These are phyloP conservation scores for Pseudonaja textilis DNA, from an alignment of 2,113 vertebrate genomes.

Conservation along the genomic window DNA sequence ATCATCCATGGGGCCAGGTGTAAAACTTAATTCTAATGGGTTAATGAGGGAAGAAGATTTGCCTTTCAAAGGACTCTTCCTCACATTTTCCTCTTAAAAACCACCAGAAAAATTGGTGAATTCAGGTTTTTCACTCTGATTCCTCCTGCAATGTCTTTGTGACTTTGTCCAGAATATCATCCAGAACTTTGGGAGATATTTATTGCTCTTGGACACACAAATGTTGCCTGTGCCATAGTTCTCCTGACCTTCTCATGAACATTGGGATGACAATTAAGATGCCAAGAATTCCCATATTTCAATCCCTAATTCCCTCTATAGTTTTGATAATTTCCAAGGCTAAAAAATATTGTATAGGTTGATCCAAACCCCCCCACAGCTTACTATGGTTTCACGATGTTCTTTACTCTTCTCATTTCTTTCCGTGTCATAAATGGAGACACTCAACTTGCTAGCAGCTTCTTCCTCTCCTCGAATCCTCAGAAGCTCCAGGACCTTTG, in stretches of 20 bases:
- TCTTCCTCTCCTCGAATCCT: constrained; percentile 73
- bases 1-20: too few species aligned
- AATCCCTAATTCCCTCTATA: not conserved
- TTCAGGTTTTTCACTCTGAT: not conserved
- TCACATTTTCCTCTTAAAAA: not conserved
- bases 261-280: not conserved
- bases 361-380: not conserved
- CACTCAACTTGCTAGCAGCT: constrained; percentile 48
- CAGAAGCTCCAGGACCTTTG: constrained; percentile 77
- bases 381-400: constrained; percentile 70
- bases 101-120: not conserved
- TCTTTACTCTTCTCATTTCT: constrained; percentile 61
- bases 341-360: not conserved
- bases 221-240: not conserved
- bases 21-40: not conserved
- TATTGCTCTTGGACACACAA: not conserved
- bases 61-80: not conserved
- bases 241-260: not conserved
- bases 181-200: not conserved
- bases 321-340: not conserved
- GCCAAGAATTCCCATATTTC: not conserved
- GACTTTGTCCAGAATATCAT: not conserved
- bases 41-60: not conserved
- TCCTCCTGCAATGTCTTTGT: not conserved
- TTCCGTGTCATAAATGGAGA: constrained; percentile 73